These are phyloP conservation scores for Habropoda laboriosa DNA, from an alignment of 1,140 invertebrate species.

Conservation along the genomic window DNA sequence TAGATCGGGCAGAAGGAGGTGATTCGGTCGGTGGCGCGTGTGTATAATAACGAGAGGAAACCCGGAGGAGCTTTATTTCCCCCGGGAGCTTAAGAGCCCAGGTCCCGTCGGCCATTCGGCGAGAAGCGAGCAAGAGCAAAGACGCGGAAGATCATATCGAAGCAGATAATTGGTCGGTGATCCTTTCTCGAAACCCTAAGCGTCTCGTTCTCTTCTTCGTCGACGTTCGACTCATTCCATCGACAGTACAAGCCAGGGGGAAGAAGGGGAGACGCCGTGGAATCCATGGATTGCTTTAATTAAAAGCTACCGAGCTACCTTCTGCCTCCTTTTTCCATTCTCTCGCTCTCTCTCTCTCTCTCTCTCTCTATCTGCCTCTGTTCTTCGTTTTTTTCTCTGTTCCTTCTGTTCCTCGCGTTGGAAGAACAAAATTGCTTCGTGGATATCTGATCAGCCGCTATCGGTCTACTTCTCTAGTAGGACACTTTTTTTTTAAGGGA, in stretches of 20 bases:
- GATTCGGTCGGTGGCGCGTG: conserved; percentile 65
- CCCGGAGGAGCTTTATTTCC: conserved; percentile 77
- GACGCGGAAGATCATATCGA: conserved; percentile 78
- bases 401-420: not conserved
- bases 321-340: conserved; percentile 26
- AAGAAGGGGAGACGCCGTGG: not conserved
- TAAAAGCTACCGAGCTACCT: conserved; percentile 61
- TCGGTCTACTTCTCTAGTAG: not conserved
- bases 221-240: not conserved
- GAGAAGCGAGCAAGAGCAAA: conserved; percentile 68
- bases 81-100: conserved; percentile 67
- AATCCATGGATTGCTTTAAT: conserved; percentile 66
- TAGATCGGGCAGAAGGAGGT: conserved; percentile 8
- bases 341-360: not conserved
- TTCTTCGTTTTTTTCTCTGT: conserved; percentile 1
- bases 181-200: conserved; percentile 73
- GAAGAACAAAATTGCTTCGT: conserved; percentile 28
- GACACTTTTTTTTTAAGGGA: too few species aligned
- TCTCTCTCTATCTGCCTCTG: not conserved
- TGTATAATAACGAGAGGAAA: conserved; percentile 80
- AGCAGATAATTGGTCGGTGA: conserved; percentile 80
- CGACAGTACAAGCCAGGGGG: not conserved
- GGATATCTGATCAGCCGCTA: conserved; percentile 22
- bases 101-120: conserved; percentile 69
- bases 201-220: conserved; percentile 58